Evolutionary conservation across 2,113 vertebrate species (phyloP).

Genomic region (Poicephalus gulielmi): DNA sequence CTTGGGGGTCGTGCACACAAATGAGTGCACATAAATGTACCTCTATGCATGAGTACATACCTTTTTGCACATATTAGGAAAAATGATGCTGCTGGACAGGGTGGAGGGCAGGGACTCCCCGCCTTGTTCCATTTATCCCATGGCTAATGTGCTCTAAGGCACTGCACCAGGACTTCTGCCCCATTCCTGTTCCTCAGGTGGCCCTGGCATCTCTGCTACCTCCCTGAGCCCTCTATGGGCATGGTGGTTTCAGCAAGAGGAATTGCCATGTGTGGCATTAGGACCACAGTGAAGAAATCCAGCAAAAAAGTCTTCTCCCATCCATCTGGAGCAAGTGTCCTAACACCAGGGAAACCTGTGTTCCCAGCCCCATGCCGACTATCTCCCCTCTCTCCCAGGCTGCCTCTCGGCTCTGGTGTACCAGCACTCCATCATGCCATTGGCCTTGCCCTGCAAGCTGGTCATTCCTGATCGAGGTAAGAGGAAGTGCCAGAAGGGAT

Average conservation of each 20-base stretch:
- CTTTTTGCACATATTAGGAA: background rate
- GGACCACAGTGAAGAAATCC: background rate
- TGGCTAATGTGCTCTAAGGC: background rate
- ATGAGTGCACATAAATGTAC: background rate
- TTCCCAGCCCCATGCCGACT: background rate
- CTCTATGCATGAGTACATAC: background rate
- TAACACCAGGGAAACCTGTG: fast-evolving
- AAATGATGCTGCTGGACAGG: background rate
- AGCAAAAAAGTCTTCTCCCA: background rate
- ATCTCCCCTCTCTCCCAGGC: constrained; percentile 71
- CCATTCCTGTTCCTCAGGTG: background rate
- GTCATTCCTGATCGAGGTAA: constrained; percentile 94
- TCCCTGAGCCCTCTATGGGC: background rate
- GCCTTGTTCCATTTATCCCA: background rate
- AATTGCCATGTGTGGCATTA: background rate
- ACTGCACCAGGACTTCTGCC: background rate
- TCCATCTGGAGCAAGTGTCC: background rate
- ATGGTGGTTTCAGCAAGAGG: background rate
- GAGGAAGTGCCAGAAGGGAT: background rate
- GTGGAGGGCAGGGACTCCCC: background rate
- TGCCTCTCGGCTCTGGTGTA: constrained; percentile 96
- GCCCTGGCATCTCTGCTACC: background rate
- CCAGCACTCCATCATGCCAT: constrained; percentile 96
- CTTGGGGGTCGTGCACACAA: background rate
- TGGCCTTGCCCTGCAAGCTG: constrained; percentile 96